Evolutionary conservation across 2,797 vertebrate genomes (phyloP).

Genomic region (Xiphophorus birchmanni): DNA sequence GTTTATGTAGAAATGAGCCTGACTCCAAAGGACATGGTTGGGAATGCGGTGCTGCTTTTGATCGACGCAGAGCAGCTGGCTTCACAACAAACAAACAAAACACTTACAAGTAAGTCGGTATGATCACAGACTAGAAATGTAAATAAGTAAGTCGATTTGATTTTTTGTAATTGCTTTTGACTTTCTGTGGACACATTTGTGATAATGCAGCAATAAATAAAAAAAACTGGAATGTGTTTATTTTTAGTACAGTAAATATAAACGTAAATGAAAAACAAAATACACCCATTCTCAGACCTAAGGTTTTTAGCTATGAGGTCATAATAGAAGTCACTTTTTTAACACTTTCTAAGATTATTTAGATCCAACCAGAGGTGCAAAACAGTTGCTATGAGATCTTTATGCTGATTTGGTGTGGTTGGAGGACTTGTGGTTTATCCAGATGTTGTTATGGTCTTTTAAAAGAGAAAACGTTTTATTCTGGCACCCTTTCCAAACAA

Average conservation of each 20-base stretch:
- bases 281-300: neutral
- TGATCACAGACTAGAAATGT: neutral
- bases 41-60: conserved; percentile 48
- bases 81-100: conserved; percentile 22
- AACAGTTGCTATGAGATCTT: neutral
- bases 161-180: neutral
- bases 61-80: conserved; percentile 62
- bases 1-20: conserved; percentile 15
- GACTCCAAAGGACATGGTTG: conserved; percentile 40
- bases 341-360: neutral
- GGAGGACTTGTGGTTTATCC: neutral
- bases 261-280: neutral
- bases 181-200: neutral
- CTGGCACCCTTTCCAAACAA: neutral
- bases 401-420: neutral
- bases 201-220: neutral
- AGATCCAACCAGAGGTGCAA: neutral
- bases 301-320: neutral
- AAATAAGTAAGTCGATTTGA: neutral
- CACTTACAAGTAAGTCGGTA: neutral
- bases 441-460: neutral
- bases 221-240: neutral
- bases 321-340: neutral
- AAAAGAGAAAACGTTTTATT: neutral
- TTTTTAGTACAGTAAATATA: neutral